phyloP scores from a whole-genome alignment of 2,113 vertebrate genomes.

The Thamnaconus septentrionalis region DNA sequence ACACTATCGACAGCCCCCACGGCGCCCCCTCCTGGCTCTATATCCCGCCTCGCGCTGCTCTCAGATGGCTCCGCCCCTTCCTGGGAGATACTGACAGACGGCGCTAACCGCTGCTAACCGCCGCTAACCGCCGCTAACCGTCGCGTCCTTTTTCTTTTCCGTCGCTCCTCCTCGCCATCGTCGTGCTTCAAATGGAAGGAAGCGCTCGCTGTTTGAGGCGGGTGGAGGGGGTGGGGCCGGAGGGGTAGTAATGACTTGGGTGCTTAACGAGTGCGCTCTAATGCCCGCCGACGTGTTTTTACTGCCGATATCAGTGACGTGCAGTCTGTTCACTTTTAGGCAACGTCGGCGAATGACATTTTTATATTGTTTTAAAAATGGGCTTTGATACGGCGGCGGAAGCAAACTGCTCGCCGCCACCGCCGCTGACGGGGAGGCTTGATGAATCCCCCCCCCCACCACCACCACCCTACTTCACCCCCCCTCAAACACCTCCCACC shows the following conservation, averaged over 20 bases:
- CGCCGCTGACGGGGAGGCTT: no score
- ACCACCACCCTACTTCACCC: no score
- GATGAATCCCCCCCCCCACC: no score
- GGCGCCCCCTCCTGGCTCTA: conserved; percentile 46
- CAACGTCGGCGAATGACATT: conserved; percentile 46
- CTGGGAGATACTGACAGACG: conserved; percentile 65
- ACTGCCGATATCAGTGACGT: conserved; percentile 61
- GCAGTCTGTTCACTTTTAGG: conserved; percentile 56
- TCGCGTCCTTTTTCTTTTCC: conserved; percentile 32
- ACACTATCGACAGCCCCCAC: conserved; percentile 21
- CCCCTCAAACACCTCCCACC: no score
- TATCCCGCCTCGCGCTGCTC: conserved; percentile 68
- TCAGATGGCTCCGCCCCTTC: conserved; percentile 53
- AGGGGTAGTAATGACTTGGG: conserved; percentile 59
- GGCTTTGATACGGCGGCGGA: conserved; percentile 28
- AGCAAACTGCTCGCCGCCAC: no score
- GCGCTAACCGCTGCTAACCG: neutral
- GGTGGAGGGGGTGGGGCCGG: conserved; percentile 41
- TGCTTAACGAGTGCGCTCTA: conserved; percentile 61
- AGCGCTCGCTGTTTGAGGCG: conserved; percentile 57
- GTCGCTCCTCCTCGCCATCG: no score
- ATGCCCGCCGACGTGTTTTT: conserved; percentile 61
- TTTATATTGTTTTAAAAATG: conserved; percentile 45
- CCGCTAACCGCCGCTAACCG: conserved; percentile 9
- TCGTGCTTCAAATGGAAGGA: conserved; percentile 24